Evolutionary conservation across 2,797 vertebrate species (phyloP).

Genomic region (Tragelaphus oryx): DNA sequence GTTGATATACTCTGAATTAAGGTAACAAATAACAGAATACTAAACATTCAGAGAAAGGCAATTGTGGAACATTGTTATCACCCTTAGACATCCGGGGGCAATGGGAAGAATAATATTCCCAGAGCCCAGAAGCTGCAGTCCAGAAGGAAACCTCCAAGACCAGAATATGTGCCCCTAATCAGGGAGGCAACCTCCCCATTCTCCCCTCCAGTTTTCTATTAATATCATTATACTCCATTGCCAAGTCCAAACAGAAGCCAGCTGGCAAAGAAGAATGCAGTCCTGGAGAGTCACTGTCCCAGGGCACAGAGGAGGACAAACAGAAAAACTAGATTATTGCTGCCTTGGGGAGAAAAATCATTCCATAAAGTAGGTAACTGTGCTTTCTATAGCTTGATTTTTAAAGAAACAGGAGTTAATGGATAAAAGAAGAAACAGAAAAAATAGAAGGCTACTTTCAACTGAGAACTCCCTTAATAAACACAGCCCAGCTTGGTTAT

Average conservation of each 20-base stretch:
- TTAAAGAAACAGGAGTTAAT: not conserved
- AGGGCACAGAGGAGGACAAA: not conserved
- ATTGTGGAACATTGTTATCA: not conserved
- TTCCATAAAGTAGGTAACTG: not conserved
- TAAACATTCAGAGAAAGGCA: not conserved
- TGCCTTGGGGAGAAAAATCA: not conserved
- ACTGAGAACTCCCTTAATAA: not conserved
- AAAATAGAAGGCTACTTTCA: not conserved
- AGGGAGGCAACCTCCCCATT: not conserved
- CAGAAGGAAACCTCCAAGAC: not conserved
- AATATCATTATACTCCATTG: not conserved
- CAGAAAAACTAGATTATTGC: not conserved
- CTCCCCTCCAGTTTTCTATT: not conserved
- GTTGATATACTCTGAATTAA: not conserved
- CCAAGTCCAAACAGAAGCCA: not conserved
- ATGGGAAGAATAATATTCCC: not conserved
- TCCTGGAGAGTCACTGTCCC: not conserved
- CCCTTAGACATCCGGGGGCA: not conserved
- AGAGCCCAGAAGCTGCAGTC: not conserved
- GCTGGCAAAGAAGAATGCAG: not conserved
- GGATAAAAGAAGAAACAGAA: not conserved
- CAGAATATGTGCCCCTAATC: not conserved
- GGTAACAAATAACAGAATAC: not conserved
- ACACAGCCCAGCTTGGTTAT: not conserved
- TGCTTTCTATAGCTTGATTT: not conserved